Conservation (phyloP, 2,797 vertebrate species). For the Semaprochilodus insignis region DNA sequence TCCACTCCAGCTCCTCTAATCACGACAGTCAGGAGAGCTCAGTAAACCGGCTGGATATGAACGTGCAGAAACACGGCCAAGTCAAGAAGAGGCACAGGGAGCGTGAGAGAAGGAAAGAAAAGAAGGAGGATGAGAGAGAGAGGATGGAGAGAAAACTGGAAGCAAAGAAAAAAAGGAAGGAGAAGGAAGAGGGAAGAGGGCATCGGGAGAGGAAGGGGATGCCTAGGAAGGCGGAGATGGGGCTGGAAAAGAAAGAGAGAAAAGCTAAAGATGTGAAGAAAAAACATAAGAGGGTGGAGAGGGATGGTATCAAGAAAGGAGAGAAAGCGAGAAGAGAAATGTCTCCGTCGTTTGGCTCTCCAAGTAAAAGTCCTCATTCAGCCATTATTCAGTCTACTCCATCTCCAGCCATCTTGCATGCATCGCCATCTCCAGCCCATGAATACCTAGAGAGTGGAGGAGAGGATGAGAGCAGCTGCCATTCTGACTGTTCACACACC, state of each 20-base stretch:
- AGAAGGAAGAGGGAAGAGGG: conserved; percentile 47
- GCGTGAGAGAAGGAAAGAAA: conserved; percentile 67
- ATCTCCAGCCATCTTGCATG: conserved; percentile 24
- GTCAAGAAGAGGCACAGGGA: conserved; percentile 65
- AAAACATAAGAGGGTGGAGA: conserved; percentile 60
- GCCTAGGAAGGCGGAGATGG: conserved; percentile 69
- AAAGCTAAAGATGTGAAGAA: conserved; percentile 66
- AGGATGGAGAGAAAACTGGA: conserved; percentile 66
- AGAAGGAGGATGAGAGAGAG: conserved; percentile 64
- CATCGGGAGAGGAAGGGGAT: conserved; percentile 66
- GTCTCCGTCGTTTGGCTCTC: neutral
- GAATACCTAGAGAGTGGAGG: conserved; percentile 65
- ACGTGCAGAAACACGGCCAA: conserved; percentile 67
- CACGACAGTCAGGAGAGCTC: conserved; percentile 55
- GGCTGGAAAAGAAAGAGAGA: conserved; percentile 53
- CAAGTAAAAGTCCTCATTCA: conserved; percentile 18
- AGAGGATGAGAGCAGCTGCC: conserved; percentile 47
- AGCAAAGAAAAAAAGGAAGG: conserved; percentile 52
- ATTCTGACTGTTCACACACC: conserved; percentile 54
- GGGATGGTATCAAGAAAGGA: conserved; percentile 43
- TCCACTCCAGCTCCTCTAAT: conserved; percentile 50
- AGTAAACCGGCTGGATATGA: conserved; percentile 60
- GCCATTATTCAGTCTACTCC: conserved; percentile 26
- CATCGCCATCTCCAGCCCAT: conserved; percentile 58
- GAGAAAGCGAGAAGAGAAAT: conserved; percentile 23